Evolutionary conservation across 2,113 vertebrate genomes (phyloP).

Genomic region (Nibea coibor): DNA sequence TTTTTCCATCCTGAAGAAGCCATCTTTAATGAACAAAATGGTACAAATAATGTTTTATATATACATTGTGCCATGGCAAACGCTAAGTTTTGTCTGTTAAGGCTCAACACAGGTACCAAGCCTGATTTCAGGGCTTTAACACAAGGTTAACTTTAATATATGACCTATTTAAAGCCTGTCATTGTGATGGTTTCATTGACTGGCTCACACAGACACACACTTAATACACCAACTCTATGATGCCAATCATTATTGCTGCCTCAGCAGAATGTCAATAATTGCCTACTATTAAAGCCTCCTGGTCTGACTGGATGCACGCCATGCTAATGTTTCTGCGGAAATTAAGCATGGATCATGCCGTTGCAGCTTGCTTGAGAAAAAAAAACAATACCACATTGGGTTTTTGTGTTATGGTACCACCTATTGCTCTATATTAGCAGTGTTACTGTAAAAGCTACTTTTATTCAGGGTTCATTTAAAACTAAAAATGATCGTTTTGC

Average conservation of each 20-base stretch:
- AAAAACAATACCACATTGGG: conserved; percentile 9
- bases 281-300: conserved; percentile 60
- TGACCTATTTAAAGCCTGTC: conserved; percentile 28
- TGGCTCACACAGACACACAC: neutral
- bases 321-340: conserved; percentile 73
- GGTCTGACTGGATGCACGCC: conserved; percentile 60
- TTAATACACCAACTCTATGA: conserved; percentile 1
- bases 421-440: conserved; percentile 64
- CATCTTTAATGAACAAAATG: conserved; percentile 37
- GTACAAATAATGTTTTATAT: conserved; percentile 22
- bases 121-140: conserved; percentile 50
- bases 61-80: conserved; percentile 47
- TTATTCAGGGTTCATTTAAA: conserved; percentile 74
- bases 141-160: conserved; percentile 31
- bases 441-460: conserved; percentile 70
- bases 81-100: conserved; percentile 36
- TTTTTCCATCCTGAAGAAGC: conserved; percentile 20
- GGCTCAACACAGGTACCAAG: conserved; percentile 34
- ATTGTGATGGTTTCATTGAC: conserved; percentile 48
- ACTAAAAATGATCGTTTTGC: conserved; percentile 73
- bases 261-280: conserved; percentile 67
- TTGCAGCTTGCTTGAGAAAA: conserved; percentile 70
- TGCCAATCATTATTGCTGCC: conserved; percentile 40
- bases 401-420: conserved; percentile 64
- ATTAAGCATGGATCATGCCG: conserved; percentile 70